Percentiles rank a stretch among this genome's conserved stretches.
Conservation (phyloP, 2,113 vertebrate species). For the Cyrtonyx montezumae region DNA sequence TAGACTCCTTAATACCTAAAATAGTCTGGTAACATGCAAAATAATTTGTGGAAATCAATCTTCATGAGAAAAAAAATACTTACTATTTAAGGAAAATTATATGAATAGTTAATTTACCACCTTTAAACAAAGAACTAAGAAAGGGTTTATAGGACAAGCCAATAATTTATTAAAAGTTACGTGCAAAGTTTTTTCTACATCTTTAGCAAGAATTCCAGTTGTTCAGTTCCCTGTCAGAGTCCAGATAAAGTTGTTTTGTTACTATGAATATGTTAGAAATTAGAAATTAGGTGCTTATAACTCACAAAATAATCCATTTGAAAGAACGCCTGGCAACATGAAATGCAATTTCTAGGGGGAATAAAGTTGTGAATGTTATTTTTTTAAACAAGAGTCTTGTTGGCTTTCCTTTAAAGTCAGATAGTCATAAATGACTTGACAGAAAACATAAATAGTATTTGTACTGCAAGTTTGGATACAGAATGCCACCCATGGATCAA, state of each 20-base stretch:
- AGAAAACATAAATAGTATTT: slow-evolving; percentile 48
- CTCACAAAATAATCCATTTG: slow-evolving; percentile 33
- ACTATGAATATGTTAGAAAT: slow-evolving; percentile 48
- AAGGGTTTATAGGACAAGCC: not conserved
- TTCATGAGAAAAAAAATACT: not conserved
- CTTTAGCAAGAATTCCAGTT: slow-evolving; percentile 11
- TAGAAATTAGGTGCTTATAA: slow-evolving; percentile 57
- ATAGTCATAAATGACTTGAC: slow-evolving; percentile 45
- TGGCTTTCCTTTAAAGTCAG: slow-evolving; percentile 56
- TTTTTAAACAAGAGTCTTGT: slow-evolving; percentile 18
- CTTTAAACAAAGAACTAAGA: not conserved
- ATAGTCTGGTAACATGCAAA: not conserved
- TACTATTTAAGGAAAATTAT: not conserved
- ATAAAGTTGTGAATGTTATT: not conserved
- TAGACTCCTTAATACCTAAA: not conserved
- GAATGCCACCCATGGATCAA: slow-evolving; percentile 62
- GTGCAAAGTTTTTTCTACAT: not conserved
- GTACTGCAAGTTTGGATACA: slow-evolving; percentile 13
- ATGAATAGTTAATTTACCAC: not conserved
- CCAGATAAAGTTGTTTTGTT: slow-evolving; percentile 1
- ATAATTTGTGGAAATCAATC: not conserved
- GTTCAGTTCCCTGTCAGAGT: slow-evolving; percentile 32
- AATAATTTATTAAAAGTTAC: not conserved
- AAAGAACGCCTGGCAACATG: slow-evolving; percentile 7
- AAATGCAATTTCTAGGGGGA: not conserved